A percentile compares a stretch with the other conserved stretches of the same genome.
phyloP scores from a whole-genome alignment of 53 echinoderm and acorn worm genomes.

The Echinometra lucunter region DNA sequence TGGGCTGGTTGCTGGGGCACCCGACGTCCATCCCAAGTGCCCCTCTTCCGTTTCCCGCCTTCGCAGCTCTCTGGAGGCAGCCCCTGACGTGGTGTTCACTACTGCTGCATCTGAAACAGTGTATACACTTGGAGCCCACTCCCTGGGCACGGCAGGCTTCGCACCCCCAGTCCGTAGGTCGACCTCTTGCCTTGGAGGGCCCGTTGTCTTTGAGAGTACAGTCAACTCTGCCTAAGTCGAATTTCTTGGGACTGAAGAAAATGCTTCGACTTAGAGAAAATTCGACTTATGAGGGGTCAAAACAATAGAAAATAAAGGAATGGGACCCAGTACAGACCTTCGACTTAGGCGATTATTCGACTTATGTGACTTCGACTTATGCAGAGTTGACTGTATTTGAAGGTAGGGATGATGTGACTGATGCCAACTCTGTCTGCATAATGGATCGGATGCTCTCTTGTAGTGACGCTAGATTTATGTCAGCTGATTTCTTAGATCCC shows the following conservation, averaged over 20 bases:
- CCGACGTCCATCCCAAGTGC: neutral
- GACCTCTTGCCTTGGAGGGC: neutral
- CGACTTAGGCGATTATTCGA: too few relatives aligned
- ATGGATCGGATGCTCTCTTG: neutral
- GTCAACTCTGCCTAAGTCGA: too few relatives aligned
- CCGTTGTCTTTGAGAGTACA: too few relatives aligned
- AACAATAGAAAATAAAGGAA: too few relatives aligned
- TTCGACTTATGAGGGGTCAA: too few relatives aligned
- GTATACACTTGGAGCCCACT: neutral
- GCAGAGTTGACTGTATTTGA: too few relatives aligned
- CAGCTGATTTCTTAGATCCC: neutral
- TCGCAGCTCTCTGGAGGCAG: neutral
- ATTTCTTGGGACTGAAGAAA: too few relatives aligned
- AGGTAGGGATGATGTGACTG: neutral
- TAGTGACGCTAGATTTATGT: neutral
- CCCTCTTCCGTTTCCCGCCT: conserved; percentile 35
- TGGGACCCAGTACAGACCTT: too few relatives aligned
- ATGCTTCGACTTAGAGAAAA: too few relatives aligned
- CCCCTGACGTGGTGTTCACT: conserved; percentile 18
- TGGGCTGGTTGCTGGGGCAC: neutral
- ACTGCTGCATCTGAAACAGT: conserved; percentile 54
- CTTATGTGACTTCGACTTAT: too few relatives aligned
- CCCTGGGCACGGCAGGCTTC: neutral
- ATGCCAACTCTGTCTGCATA: neutral
- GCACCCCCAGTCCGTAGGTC: neutral